Evolutionary conservation across 64 coral and sea anemone species (phyloP), one percentile per base, ranked within the genome.

Genomic region (Platygyra sinensis): DNA sequence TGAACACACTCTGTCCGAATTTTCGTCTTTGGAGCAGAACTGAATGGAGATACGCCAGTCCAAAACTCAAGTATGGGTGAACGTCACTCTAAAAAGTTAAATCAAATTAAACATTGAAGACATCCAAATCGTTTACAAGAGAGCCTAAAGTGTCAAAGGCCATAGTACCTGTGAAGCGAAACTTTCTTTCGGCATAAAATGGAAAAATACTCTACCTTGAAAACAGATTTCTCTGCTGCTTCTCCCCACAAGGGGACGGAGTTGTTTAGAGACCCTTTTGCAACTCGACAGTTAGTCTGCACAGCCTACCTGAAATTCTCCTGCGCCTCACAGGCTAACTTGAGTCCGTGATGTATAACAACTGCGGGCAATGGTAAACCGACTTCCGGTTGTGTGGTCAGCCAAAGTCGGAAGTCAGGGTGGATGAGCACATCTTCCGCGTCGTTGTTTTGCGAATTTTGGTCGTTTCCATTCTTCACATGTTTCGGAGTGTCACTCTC

Each of bases 251-350:
- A 5, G 24, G 51, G 49, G 16, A 59, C 55, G 60, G 83, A 79
- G 22, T 77, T 87, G 50, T 87, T 87, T 6, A 90, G 60, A 22
- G 73, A 90, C 60, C 83, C 78, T 30, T 30, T 77, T 27, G 62
- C 88, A 38, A 82, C 86, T 62, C 54, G 72, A 73, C 65, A 90
- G 20, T 82, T 80, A 12, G 86, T 93, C 79, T 65, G 62, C 73
- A 90, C 86, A 33, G 50, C 49, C 15, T 32, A 74, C 16, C 83
- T 75, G 13, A 87, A 78, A 61, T 51, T 92, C 25, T 52, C 74
- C 39, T 96, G 89, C 17, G 88, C 87, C 87, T 96, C 91, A 73
- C 95, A 96, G 19, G 95, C 95, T 36, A 96, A 31, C 52, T 93
- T 96, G 42, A 96, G 83, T 62, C 95, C 95, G 8, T 73, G 82